These are phyloP conservation scores for Setophaga kirtlandii DNA, from an alignment of 2,113 vertebrate genomes.

Conservation along the genomic window DNA sequence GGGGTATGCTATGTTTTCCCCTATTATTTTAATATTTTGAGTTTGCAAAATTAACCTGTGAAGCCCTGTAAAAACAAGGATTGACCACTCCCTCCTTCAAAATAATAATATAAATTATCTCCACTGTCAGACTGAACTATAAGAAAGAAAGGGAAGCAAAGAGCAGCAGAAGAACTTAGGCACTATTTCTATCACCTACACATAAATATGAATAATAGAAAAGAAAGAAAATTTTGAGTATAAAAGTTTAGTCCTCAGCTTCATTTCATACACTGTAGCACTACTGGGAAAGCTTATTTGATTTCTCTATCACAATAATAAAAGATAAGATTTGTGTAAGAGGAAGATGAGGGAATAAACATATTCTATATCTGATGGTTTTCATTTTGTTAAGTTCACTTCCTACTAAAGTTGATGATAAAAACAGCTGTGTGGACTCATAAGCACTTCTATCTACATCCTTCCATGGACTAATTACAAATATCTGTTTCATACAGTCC, in stretches of 20 bases:
- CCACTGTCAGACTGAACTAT: not conserved
- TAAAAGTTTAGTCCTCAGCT: not conserved
- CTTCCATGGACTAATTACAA: constrained; percentile 17
- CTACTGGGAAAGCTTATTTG: not conserved
- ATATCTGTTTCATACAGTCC: not conserved
- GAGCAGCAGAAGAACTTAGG: not conserved
- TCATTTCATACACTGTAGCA: not conserved
- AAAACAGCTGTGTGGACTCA: not conserved
- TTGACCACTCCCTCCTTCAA: not conserved
- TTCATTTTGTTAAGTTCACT: not conserved
- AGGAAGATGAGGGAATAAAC: not conserved
- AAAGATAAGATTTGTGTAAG: not conserved
- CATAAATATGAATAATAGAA: not conserved
- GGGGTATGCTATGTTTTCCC: not conserved
- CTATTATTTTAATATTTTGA: not conserved
- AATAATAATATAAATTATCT: not conserved
- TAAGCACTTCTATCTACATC: not conserved
- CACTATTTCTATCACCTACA: not conserved
- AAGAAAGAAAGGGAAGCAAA: not conserved
- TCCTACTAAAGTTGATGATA: not conserved
- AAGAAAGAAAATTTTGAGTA: not conserved
- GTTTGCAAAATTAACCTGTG: not conserved
- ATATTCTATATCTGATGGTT: not conserved
- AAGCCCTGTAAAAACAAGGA: not conserved
- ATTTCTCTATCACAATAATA: not conserved